phyloP scores from a whole-genome alignment of 1,140 invertebrate genomes.

The Drosophila persimilis region DNA sequence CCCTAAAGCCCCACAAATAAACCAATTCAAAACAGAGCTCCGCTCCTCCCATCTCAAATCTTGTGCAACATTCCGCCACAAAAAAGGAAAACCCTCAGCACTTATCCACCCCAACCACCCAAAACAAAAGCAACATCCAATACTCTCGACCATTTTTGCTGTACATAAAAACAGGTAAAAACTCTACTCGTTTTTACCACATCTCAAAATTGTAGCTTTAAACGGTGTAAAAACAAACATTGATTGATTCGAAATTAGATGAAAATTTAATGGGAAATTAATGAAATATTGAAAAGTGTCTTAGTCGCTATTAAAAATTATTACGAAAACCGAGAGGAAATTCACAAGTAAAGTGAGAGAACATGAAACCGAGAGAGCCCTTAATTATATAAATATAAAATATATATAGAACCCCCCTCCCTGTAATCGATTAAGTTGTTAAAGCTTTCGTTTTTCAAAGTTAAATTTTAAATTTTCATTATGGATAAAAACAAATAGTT shows the following conservation, averaged over 20 bases:
- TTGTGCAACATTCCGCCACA: conserved; percentile 73
- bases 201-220: conserved; percentile 76
- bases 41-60: conserved; percentile 21
- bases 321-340: conserved; percentile 25
- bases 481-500: conserved; percentile 51
- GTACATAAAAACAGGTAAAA: conserved; percentile 52
- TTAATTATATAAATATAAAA: conserved; percentile 45
- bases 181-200: conserved; percentile 42
- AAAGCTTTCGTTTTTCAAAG: conserved; percentile 77
- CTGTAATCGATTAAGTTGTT: conserved; percentile 70
- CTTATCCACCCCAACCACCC: conserved; percentile 2
- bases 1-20: conserved; percentile 46
- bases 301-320: conserved; percentile 70
- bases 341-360: too few species aligned
- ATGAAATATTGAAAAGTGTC: conserved; percentile 71
- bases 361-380: conserved; percentile 25
- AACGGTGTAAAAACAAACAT: conserved; percentile 55
- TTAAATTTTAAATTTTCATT: conserved; percentile 65
- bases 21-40: conserved; percentile 42
- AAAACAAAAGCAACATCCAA: neutral
- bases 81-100: neutral
- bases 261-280: conserved; percentile 51
- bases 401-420: conserved; percentile 29
- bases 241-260: conserved; percentile 21
- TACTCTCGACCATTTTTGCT: conserved; percentile 25